Evolutionary conservation across 1,140 invertebrate species (phyloP).

Genomic region (Nixonia krombeini): DNA sequence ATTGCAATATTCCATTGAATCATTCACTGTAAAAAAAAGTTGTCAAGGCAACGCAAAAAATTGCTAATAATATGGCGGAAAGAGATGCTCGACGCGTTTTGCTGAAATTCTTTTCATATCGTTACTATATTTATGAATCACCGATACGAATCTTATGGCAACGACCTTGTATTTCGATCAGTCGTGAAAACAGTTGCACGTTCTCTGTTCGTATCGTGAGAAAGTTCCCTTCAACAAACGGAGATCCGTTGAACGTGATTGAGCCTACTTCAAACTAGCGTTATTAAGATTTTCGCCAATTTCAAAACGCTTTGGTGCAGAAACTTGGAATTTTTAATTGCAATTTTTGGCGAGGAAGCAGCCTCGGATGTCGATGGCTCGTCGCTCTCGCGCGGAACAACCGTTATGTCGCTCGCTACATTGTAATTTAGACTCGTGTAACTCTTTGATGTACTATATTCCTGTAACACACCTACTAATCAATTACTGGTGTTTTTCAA

Average conservation of each 20-base stretch:
- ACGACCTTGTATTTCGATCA: slow-evolving; percentile 33
- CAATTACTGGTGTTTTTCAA: slow-evolving; percentile 2
- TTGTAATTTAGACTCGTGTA: slow-evolving; percentile 40
- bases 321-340: slow-evolving; percentile 22
- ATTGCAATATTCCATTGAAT: too few species aligned
- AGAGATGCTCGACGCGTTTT: too few species aligned
- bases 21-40: too few species aligned
- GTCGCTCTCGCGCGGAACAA: slow-evolving; percentile 28
- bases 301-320: slow-evolving; percentile 17
- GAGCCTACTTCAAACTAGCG: slow-evolving; percentile 12
- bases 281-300: slow-evolving; percentile 21
- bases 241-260: slow-evolving; percentile 21
- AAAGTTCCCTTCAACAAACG: too few species aligned
- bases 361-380: slow-evolving; percentile 18
- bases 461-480: slow-evolving; percentile 13
- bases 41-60: too few species aligned
- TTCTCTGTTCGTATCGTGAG: slow-evolving; percentile 21
- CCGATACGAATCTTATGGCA: slow-evolving; percentile 20
- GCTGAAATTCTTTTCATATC: slow-evolving; percentile 19
- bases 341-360: slow-evolving; percentile 8
- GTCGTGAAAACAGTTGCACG: slow-evolving; percentile 26
- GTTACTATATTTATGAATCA: slow-evolving; percentile 20
- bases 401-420: slow-evolving; percentile 43
- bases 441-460: slow-evolving; percentile 21
- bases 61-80: too few species aligned